Evolutionary conservation across 2,888 invertebrate genomes (phyloP).

Genomic region (Melanargia galathea): DNA sequence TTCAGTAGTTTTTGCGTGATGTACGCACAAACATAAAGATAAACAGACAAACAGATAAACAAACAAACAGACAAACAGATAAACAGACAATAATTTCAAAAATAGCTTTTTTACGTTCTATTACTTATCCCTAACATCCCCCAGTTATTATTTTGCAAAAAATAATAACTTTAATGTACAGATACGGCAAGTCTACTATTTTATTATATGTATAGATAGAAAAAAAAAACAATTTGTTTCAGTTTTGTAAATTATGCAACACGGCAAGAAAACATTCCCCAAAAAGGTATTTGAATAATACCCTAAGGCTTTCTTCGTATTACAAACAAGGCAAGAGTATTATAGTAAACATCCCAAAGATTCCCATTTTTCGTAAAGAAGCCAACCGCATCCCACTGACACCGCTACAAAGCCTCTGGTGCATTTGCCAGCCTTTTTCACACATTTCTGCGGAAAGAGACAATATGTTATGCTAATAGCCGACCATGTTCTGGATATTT

Average conservation of each 20-base stretch:
- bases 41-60: too few relatives aligned
- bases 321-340: background rate
- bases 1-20: too few relatives aligned
- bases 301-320: background rate
- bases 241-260: background rate
- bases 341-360: slow-evolving; percentile 6
- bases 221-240: too few relatives aligned
- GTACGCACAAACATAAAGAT: too few relatives aligned
- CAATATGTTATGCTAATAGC: slow-evolving; percentile 25
- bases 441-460: slow-evolving; percentile 11
- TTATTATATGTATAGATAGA: too few relatives aligned
- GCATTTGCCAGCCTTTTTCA: slow-evolving; percentile 12
- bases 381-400: slow-evolving; percentile 2
- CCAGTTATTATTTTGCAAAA: too few relatives aligned
- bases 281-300: background rate
- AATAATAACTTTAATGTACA: too few relatives aligned
- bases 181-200: too few relatives aligned
- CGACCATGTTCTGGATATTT: slow-evolving; percentile 24
- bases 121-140: too few relatives aligned
- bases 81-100: too few relatives aligned
- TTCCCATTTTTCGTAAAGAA: slow-evolving; percentile 7
- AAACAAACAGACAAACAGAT: too few relatives aligned
- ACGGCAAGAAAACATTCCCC: background rate
- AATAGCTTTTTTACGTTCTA: too few relatives aligned
- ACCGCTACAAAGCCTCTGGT: slow-evolving; percentile 7